Evolutionary conservation across 1,140 invertebrate species (phyloP), one percentile per base, ranked within the genome.

Genomic region (Helicoverpa zea): DNA sequence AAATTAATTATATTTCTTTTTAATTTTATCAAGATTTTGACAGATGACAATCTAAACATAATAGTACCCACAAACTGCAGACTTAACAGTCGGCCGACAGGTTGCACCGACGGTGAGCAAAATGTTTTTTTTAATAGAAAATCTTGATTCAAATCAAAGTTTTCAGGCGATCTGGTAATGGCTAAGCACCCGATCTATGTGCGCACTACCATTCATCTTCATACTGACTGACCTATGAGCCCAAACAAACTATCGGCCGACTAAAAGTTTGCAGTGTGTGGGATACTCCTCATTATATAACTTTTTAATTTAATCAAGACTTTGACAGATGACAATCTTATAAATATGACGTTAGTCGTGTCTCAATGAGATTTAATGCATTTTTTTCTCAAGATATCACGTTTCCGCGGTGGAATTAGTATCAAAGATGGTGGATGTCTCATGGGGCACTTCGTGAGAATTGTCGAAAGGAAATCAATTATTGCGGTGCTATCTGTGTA

Each of bases 401-500:
- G 29, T 64, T 77, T 77, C 74, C 59, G 47, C 47, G 23, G 16
- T 77, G 49, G 23, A 70, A 70, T 70, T 18, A 29, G 49, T 29
- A 70, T 52, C 3, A 70, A 70, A 70, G n/a, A 70, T 70, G 16
- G 49, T 51, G 16, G 49, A 51, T 18, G 18, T 52, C 51, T 30
- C 18, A 63, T 18, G 43, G 35, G 18, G 61, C 12, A 11, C 43
- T 16, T 63, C 74, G 61, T 77, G 74, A 77, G 74, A 77, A 77
- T 64, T 35, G 49, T 77, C 29, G 23, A 77, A 54, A 77, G 74
- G 74, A 64, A 66, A 64, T 77, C 51, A 64, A n/a, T 52, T 77
- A 64, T 77, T 59, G 72, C 72, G 16, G 18, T 52, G 23, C 29
- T 35, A 54, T 77, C 3, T 16, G 3, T 16, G 10, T 64, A 30